These are phyloP conservation scores for Pungitius pungitius DNA, from an alignment of 2,113 vertebrate genomes.

Conservation along the genomic window DNA sequence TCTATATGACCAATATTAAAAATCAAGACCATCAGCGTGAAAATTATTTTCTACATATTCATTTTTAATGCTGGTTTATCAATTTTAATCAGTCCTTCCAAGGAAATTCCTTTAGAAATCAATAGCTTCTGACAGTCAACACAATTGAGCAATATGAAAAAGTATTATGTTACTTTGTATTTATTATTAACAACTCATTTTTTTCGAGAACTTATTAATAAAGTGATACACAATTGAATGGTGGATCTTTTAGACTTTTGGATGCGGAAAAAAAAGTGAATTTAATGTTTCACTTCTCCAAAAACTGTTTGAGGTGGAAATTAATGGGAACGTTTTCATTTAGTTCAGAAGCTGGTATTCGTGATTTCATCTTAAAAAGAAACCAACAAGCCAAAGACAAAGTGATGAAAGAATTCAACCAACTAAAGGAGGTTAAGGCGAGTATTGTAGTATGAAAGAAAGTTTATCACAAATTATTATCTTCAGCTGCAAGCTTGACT, in stretches of 20 bases:
- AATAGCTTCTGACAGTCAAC: too few species aligned
- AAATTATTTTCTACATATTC: not conserved
- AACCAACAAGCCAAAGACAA: slow-evolving; percentile 26
- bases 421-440: slow-evolving; percentile 21
- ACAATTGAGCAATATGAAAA: too few species aligned
- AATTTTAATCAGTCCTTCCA: too few species aligned
- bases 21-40: not conserved
- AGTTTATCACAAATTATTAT: not conserved
- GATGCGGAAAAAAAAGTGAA: too few species aligned
- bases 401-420: slow-evolving; percentile 3
- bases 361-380: not conserved
- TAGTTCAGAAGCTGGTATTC: slow-evolving; percentile 4
- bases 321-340: not conserved
- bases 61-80: not conserved
- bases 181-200: too few species aligned
- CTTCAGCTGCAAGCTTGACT: rapidly evolving
- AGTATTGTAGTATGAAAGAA: rapidly evolving
- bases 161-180: too few species aligned
- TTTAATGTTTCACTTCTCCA: too few species aligned
- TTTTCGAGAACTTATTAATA: not conserved
- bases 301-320: not conserved
- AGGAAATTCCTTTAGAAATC: too few species aligned
- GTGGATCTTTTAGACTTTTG: too few species aligned
- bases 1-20: not conserved
- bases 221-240: too few species aligned